These are phyloP conservation scores for Druceiella hillmani DNA, from an alignment of 2,888 invertebrate species.

Conservation along the genomic window DNA sequence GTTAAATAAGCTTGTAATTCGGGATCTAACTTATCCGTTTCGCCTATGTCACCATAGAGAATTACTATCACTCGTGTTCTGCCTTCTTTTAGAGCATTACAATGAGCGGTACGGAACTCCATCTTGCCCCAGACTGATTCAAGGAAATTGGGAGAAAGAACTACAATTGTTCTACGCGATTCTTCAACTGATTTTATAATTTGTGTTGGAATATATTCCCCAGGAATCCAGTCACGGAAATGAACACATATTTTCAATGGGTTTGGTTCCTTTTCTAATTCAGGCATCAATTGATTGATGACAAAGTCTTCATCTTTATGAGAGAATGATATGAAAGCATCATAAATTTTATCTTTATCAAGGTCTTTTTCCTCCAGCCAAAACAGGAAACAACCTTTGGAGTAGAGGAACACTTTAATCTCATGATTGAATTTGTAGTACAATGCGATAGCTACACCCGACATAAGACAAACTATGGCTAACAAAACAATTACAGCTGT, in stretches of 20 bases:
- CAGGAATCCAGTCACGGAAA: constrained; percentile 67
- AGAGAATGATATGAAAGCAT: constrained; percentile 78
- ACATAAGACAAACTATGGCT: too few relatives aligned
- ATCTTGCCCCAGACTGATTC: constrained; percentile 70
- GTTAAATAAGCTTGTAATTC: constrained; percentile 66
- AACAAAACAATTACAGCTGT: too few relatives aligned
- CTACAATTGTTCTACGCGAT: constrained; percentile 63
- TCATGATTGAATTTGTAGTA: too few relatives aligned
- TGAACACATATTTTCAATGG: constrained; percentile 69
- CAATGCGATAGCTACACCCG: too few relatives aligned
- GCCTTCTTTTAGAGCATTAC: constrained; percentile 61
- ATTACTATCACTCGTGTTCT: constrained; percentile 66
- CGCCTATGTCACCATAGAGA: constrained; percentile 64
- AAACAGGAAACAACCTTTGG: constrained; percentile 55
- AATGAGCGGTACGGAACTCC: constrained; percentile 72
- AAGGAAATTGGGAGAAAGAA: constrained; percentile 66
- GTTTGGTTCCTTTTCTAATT: constrained; percentile 57
- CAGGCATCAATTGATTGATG: constrained; percentile 56
- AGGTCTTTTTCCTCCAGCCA: constrained; percentile 63
- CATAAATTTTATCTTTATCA: constrained; percentile 62
- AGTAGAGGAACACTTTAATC: too few relatives aligned
- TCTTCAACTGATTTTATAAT: constrained; percentile 66
- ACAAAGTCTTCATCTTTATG: constrained; percentile 71
- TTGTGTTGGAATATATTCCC: constrained; percentile 67
- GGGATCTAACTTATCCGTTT: constrained; percentile 56